A percentile compares a stretch with the other conserved stretches of the same genome.
Evolutionary conservation across 2,888 invertebrate species (phyloP).

Genomic region (Opisthograptis luteolata): DNA sequence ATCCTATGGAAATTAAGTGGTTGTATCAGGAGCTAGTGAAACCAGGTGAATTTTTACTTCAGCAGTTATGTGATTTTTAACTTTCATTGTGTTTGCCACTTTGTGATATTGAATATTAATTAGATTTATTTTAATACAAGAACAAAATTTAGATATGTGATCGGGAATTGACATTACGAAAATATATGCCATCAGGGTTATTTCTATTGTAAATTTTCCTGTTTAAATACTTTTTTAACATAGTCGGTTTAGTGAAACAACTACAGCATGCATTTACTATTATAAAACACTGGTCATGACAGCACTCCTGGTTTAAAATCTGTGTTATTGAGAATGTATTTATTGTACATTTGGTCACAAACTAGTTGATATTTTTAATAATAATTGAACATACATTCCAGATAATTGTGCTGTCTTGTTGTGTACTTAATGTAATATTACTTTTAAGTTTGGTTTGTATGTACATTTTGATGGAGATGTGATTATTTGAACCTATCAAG

Average conservation of each 20-base stretch:
- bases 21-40: neutral
- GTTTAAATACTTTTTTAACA: constrained; percentile 1
- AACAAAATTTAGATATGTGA: constrained; percentile 13
- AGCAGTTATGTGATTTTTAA: constrained; percentile 12
- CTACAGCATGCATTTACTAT: constrained; percentile 70
- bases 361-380: constrained; percentile 39
- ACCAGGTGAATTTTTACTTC: neutral
- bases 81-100: constrained; percentile 44
- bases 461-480: constrained; percentile 78
- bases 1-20: neutral
- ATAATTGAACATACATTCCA: constrained; percentile 68
- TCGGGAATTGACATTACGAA: constrained; percentile 18
- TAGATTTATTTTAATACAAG: constrained; percentile 38
- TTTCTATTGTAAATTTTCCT: neutral
- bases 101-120: constrained; percentile 69
- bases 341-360: constrained; percentile 47
- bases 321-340: constrained; percentile 28
- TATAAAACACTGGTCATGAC: constrained; percentile 60
- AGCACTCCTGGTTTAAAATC: constrained; percentile 58
- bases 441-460: constrained; percentile 56
- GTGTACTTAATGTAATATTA: constrained; percentile 72
- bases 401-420: constrained; percentile 77
- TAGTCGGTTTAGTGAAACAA: constrained; percentile 28
- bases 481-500: constrained; percentile 64
- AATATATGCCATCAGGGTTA: neutral